A percentile compares a stretch with the other conserved stretches of the same genome.
Conservation (phyloP, 1,140 invertebrate genomes). For the Papilio xuthus region DNA sequence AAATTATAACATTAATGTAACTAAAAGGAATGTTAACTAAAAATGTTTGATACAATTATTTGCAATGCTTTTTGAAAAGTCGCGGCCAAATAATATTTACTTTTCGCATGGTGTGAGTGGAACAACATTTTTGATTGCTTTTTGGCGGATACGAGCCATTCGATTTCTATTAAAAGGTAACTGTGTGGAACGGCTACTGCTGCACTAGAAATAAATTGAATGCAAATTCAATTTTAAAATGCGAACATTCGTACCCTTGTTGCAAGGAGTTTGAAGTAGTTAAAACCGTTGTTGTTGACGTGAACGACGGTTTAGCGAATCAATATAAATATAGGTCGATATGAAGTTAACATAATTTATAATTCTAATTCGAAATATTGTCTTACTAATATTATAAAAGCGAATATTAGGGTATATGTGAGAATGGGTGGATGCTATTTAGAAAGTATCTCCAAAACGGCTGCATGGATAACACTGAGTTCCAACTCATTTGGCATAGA, state of each 20-base stretch:
- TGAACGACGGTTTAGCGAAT: not conserved
- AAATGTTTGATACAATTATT: not conserved
- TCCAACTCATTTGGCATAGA: no score
- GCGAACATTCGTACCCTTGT: constrained; percentile 7
- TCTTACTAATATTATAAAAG: no score
- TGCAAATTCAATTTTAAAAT: constrained; percentile 27
- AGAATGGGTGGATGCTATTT: no score
- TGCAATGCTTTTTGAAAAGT: not conserved
- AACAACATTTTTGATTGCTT: constrained; percentile 32
- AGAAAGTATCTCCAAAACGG: no score
- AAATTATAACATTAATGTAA: not conserved
- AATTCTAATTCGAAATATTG: not conserved
- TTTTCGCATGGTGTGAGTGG: not conserved
- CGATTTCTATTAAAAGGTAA: constrained; percentile 37
- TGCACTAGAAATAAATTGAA: constrained; percentile 21
- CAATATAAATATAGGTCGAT: not conserved
- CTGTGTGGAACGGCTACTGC: constrained; percentile 35
- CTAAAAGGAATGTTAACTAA: not conserved
- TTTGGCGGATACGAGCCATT: constrained; percentile 29
- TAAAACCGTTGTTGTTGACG: not conserved
- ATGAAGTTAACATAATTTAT: not conserved
- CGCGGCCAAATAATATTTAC: not conserved
- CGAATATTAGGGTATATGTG: no score
- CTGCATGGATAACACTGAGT: no score
- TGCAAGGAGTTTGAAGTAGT: not conserved